Conservation (phyloP, 2,888 invertebrate genomes). For the Mesorhabditis belari region DNA sequence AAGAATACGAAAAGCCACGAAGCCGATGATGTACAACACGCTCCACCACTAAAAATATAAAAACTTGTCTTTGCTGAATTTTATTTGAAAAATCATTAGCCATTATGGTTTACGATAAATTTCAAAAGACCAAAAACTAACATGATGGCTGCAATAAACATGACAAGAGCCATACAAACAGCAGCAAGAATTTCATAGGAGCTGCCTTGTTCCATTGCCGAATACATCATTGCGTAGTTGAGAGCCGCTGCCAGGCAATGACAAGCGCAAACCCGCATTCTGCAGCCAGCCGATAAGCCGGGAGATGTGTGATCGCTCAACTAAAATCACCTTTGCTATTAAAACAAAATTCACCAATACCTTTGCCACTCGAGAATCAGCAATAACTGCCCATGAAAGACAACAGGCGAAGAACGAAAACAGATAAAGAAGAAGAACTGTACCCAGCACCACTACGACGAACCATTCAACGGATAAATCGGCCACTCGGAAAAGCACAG, state of each 20-base stretch:
- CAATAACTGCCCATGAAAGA: not conserved
- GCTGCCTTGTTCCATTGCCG: not conserved
- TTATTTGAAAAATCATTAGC: no score
- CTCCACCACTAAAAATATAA: not conserved
- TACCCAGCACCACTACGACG: not conserved
- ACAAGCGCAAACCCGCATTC: not conserved
- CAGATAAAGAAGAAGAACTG: not conserved
- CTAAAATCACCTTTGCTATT: not conserved
- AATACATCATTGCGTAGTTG: not conserved
- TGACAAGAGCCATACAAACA: not conserved
- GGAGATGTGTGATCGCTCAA: not conserved
- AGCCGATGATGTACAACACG: not conserved
- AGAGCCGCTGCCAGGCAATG: not conserved
- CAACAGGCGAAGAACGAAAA: not conserved
- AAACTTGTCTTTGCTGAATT: no score
- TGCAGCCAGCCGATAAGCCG: not conserved
- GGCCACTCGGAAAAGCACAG: not conserved
- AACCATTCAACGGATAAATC: not conserved
- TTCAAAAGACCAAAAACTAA: no score
- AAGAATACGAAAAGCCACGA: not conserved
- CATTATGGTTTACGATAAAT: no score
- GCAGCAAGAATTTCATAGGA: not conserved
- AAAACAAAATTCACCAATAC: not conserved
- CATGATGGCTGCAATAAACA: not conserved
- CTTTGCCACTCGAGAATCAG: not conserved